Evolutionary conservation across 2,888 invertebrate genomes (phyloP), one percentile per base, ranked within the genome.

Genomic region (Philhelius pedissequus): DNA sequence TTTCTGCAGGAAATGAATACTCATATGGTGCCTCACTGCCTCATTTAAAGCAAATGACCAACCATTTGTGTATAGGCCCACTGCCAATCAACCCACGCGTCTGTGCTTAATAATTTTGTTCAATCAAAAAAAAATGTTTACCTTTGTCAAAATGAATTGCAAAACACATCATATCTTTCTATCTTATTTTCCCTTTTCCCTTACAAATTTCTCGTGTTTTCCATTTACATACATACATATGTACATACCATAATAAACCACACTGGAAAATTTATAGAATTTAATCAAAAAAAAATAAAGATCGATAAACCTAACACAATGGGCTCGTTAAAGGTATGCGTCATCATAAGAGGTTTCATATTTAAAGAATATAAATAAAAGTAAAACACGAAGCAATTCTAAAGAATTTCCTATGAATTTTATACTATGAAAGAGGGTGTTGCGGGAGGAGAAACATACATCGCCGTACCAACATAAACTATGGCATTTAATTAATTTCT

Each of bases 281-380:
- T 54, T 18, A 62, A n/a, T n/a, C n/a, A n/a, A n/a, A n/a, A n/a
- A n/a, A n/a, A 68, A 11, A 78, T 78, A 78, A 74, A 62, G 25
- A 79, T 83, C 83, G 74, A 83, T 83, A 83, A 79, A 79, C 83
- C 74, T 40, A 20, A 56, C 78, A 79, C 74, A 70, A 68, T 75
- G 64, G 70, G 64, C 74, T 75, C 74, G 69, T 83, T 79, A 70
- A 75, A 70, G 50, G 22, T 58, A 70, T 83, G 83, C 83, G 83
- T 83, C 83, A 83, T 74, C 74, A 35, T 18, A 52, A 15, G 54
- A 27, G 52, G 62, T 43, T 56, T 58, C 18, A 18, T n/a, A n/a
- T n/a, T n/a, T 15, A 18, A 52, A 52, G 15, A 50, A 50, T 20
- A n/a, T 11, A 58, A 71, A 58, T 32, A 38, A 18, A 48, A 54